Base-by-base conservation (phyloP, 1,140 invertebrate genomes). In the Sinonovacula constricta region DNA sequence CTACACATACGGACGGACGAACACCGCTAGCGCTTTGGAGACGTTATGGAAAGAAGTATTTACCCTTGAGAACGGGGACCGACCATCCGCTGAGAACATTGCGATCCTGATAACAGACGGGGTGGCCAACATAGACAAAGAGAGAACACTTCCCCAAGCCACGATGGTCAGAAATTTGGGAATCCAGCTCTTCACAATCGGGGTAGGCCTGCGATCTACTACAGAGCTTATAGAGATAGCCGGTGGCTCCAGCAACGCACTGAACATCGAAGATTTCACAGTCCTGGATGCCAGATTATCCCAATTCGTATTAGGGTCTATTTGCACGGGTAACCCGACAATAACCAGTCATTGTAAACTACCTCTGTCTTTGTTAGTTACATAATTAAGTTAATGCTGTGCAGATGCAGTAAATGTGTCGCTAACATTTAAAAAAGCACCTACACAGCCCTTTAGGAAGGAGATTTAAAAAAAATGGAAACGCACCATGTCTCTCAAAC, bases 21-120 rank as follows among this genome's bases (percentile, higher is more conserved):
- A 83, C 49, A 86, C 85, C 0, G 81, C 83, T 30, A 80, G 65
- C 69, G 85, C 81, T 39, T 74, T 88, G 30, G 69, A 74, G 12
- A 36, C 67, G 14, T 74, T 83, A 68, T 56, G 84, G 31, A 79
- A 62, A 0, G 36, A 81, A 60, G 77, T 86, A 60, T 88, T 86
- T 67, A 67, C 39, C 15, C 2, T 28, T 53, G 10, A 39, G 28
- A 63, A 84, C 66, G 83, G 85, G 34, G 85, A 85, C 56, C 53
- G 85, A 56, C 59, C 72, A 33, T 60, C 49, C n/a, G 67, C 81
- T 5, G 62, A 57, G 7, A 86, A 86, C 45, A 51, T 86, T 65
- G 81, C 76, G 28, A 68, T 86, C 59, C 28, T 86, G 2, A 67
- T 86, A n/a, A 86, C 85, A 10, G 85, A 86, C 63, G 85, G 85